Conservation (phyloP, 2,113 vertebrate genomes). For the Acanthochromis polyacanthus region DNA sequence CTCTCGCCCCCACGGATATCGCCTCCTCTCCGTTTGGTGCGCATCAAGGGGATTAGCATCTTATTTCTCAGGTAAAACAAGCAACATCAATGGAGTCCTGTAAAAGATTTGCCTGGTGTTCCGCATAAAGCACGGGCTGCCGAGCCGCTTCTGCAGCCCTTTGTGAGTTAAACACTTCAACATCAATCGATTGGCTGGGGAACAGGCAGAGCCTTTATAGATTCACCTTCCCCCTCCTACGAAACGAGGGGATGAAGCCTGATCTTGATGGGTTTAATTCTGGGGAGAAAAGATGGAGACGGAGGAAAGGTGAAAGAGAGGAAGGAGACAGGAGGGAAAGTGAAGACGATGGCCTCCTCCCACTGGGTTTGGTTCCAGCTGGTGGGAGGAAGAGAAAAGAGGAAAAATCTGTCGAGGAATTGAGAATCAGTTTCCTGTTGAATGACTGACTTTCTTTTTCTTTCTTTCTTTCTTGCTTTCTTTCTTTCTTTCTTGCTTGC, state of each 20-base stretch:
- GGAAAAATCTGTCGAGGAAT: conserved; percentile 10
- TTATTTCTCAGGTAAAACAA: conserved; percentile 69
- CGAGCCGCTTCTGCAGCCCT: conserved; percentile 56
- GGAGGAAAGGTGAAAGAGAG: conserved; percentile 51
- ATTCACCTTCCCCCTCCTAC: conserved; percentile 70
- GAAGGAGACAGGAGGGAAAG: conserved; percentile 54
- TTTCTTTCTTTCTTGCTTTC: no score
- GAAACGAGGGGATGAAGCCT: conserved; percentile 46
- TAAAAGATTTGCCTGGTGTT: conserved; percentile 36
- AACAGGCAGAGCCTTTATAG: conserved; percentile 53
- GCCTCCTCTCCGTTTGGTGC: conserved; percentile 61
- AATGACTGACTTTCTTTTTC: no score
- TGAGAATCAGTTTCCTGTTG: background rate
- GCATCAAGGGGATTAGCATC: conserved; percentile 70
- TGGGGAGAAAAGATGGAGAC: conserved; percentile 47
- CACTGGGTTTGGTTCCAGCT: conserved; percentile 55
- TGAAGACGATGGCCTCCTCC: conserved; percentile 63
- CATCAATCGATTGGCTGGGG: conserved; percentile 68
- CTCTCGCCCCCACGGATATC: conserved; percentile 58
- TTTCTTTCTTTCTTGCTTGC: no score
- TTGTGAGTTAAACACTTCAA: conserved; percentile 69
- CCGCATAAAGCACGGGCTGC: conserved; percentile 50
- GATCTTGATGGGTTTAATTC: conserved; percentile 50
- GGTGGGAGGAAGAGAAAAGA: conserved; percentile 51
- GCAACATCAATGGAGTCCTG: conserved; percentile 65